A percentile compares a stretch with the other conserved stretches of the same genome.
Evolutionary conservation across 2,888 invertebrate species (phyloP).

Genomic region (Chymomyza caudatula): DNA sequence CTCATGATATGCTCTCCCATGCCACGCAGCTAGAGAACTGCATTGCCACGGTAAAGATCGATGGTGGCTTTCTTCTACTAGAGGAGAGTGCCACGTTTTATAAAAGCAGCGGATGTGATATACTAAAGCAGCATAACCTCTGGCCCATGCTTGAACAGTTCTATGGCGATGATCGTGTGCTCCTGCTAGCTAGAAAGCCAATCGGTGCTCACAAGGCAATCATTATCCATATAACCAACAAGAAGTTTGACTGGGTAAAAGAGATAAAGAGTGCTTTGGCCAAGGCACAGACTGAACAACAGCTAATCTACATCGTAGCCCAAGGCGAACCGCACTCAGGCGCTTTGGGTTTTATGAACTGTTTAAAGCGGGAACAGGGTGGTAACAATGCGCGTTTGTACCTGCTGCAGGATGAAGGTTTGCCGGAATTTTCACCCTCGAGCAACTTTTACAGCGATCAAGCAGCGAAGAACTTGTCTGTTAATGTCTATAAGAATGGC

Average conservation of each 20-base stretch:
- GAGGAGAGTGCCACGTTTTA: constrained; percentile 82
- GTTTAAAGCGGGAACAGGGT: constrained; percentile 91
- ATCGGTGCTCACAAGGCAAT: constrained; percentile 69
- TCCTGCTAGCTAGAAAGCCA: constrained; percentile 82
- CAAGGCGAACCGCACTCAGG: constrained; percentile 85
- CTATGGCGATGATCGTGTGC: constrained; percentile 82
- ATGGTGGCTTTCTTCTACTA: constrained; percentile 86
- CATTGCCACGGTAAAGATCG: constrained; percentile 81
- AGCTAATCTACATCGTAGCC: constrained; percentile 84
- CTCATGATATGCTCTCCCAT: constrained; percentile 82
- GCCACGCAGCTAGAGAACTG: constrained; percentile 80
- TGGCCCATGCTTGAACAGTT: constrained; percentile 82
- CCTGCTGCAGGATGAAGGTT: constrained; percentile 83
- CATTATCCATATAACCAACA: constrained; percentile 84
- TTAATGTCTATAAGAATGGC: constrained; percentile 89
- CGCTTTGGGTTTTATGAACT: constrained; percentile 92
- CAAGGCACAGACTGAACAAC: constrained; percentile 80
- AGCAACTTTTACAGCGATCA: constrained; percentile 81
- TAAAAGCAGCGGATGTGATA: constrained; percentile 75
- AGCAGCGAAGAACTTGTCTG: constrained; percentile 86
- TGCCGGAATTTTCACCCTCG: constrained; percentile 81
- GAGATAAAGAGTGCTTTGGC: constrained; percentile 86
- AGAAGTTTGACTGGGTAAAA: constrained; percentile 88
- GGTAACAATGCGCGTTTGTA: constrained; percentile 86
- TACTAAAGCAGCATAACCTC: constrained; percentile 78